Evolutionary conservation across 2,113 vertebrate species (phyloP), one percentile per base, ranked within the genome.

Genomic region (Oryzias javanicus): DNA sequence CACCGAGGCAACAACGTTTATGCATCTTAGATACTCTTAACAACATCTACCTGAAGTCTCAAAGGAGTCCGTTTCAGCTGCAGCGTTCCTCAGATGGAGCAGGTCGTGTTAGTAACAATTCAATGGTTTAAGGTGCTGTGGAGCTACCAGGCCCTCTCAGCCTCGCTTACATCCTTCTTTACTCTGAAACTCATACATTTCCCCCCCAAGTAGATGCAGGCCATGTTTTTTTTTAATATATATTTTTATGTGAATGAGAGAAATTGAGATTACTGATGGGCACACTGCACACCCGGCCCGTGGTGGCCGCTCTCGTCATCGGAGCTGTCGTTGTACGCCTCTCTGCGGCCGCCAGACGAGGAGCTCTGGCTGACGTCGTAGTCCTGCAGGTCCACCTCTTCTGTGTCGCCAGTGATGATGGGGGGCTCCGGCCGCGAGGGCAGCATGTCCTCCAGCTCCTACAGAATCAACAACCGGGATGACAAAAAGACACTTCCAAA

Each of bases 401-500:
- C 97, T 0, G 92, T 92, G 62, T 99, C 97, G 19, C 92, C 93
- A 14, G 92, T 94, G 78, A 98, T 90, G 72, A 91, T 92, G 22
- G 94, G 91, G 25, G 93, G 92, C 81, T 97, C 95, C 27, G 95
- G 94, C 86, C 97, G 94, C 17, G 94, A 94, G 18, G 97, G 97
- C 69, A 99, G 88, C 84, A 99, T 93, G 88, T 99, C 95, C 89
- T 99, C 97, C 90, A 99, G 90, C 87, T 98, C 96, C 97, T 99
- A 71, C 56, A 77, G 18, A 6, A 41, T 18, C 44, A 57, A 20
- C 14, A 16, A 46, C 17, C 5, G 1, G 6, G 35, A 35, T 35
- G 35, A 12, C 0, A 10, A 10, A 35, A 13, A 35, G 8, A 10
- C 10, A 35, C 35, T 10, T 13, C 35, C 8, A 12, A 3, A 35